Evolutionary conservation across 1,140 invertebrate genomes (phyloP).

Genomic region (Papilio machaon): DNA sequence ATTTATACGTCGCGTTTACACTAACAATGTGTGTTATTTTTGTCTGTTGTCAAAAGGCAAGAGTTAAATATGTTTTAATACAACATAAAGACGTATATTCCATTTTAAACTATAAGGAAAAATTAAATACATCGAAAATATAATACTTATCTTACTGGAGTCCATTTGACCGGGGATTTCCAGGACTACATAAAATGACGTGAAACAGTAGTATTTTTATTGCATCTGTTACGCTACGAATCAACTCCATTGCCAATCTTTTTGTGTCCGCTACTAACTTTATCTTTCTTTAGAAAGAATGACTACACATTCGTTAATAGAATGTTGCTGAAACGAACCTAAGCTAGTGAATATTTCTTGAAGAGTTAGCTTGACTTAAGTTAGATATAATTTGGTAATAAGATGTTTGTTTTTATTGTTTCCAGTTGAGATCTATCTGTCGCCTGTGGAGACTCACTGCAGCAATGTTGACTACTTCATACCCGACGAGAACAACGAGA

Average conservation of each 20-base stretch:
- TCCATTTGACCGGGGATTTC: not conserved
- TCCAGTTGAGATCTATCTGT: constrained; percentile 94
- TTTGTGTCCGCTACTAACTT: no score
- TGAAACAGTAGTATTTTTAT: not conserved
- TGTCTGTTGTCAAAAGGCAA: not conserved
- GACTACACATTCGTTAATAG: no score
- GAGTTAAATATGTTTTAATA: not conserved
- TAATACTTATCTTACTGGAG: not conserved
- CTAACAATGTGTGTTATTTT: not conserved
- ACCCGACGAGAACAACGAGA: constrained; percentile 91
- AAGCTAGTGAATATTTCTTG: not conserved
- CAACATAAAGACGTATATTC: no score
- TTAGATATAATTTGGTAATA: no score
- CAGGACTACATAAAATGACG: not conserved
- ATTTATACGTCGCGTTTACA: not conserved
- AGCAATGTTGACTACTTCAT: constrained; percentile 97
- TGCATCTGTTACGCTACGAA: not conserved
- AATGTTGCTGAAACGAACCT: no score
- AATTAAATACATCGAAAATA: not conserved
- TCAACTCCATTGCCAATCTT: no score
- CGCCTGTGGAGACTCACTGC: constrained; percentile 96
- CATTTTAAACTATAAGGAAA: not conserved
- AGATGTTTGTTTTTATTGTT: constrained; percentile 58
- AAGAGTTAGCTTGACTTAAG: no score
- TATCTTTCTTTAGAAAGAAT: no score